A percentile compares a stretch with the other conserved stretches of the same genome.
Evolutionary conservation across 2,113 vertebrate species (phyloP).

Genomic region (Piprites chloris): DNA sequence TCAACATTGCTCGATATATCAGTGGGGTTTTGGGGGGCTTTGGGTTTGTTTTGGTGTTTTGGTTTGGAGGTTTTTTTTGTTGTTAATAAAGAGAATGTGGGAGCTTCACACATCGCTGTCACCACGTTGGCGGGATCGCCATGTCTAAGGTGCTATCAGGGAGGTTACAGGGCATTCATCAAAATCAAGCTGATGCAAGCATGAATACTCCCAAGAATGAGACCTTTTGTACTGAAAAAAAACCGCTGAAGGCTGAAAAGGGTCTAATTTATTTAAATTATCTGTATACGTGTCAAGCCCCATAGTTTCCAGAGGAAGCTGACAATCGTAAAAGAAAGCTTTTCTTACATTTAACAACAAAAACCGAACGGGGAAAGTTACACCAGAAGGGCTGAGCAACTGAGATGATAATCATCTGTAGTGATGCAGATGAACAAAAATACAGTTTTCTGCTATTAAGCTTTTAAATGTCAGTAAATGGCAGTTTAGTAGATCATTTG

Average conservation of each 20-base stretch:
- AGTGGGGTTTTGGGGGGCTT: background rate
- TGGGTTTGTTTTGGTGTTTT: background rate
- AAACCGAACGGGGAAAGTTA: slow-evolving; percentile 48
- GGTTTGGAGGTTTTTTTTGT: background rate
- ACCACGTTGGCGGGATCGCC: slow-evolving; percentile 23
- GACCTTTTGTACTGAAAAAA: slow-evolving; percentile 67
- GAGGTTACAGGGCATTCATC: slow-evolving; percentile 70
- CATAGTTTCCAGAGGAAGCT: slow-evolving; percentile 64
- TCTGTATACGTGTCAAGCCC: slow-evolving; percentile 71
- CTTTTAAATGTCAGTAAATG: slow-evolving; percentile 83
- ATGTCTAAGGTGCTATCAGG: slow-evolving; percentile 59
- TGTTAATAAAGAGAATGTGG: background rate
- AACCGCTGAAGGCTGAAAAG: slow-evolving; percentile 73
- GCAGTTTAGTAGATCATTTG: slow-evolving; percentile 81
- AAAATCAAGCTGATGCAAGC: slow-evolving; percentile 76
- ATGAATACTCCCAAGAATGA: slow-evolving; percentile 67
- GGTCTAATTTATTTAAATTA: slow-evolving; percentile 79
- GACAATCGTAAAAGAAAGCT: slow-evolving; percentile 66
- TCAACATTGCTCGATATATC: background rate
- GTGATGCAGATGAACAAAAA: slow-evolving; percentile 63
- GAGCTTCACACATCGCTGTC: slow-evolving; percentile 7
- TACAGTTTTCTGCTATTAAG: slow-evolving; percentile 69
- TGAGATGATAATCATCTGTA: slow-evolving; percentile 37
- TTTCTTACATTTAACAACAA: slow-evolving; percentile 68
- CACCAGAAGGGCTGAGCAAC: slow-evolving; percentile 28